phyloP scores from a whole-genome alignment of 1,140 invertebrate species.

The honey bee (Apis mellifera) region DNA sequence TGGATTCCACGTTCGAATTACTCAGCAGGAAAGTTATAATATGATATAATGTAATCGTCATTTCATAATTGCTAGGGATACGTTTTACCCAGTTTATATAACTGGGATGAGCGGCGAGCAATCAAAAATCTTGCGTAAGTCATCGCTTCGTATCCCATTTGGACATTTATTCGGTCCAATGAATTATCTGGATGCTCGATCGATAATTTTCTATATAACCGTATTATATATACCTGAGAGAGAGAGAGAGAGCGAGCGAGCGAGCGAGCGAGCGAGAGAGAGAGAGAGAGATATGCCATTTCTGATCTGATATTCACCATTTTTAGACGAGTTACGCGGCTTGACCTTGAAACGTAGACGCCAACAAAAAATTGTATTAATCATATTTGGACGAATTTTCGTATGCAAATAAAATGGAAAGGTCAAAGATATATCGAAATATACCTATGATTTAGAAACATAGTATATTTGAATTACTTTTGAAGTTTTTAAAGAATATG shows the following conservation, averaged over 20 bases:
- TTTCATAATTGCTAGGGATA: slow-evolving; percentile 52
- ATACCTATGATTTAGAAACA: not conserved
- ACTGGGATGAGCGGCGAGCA: slow-evolving; percentile 46
- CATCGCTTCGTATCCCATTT: not conserved
- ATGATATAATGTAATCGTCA: slow-evolving; percentile 37
- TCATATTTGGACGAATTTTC: not conserved
- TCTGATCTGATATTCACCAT: not conserved
- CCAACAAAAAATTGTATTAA: not conserved
- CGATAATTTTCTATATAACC: slow-evolving; percentile 10
- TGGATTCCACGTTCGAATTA: slow-evolving; percentile 10
- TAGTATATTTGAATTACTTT: not conserved
- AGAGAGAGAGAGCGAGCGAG: too few species aligned
- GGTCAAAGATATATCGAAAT: not conserved
- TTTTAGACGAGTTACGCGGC: not conserved
- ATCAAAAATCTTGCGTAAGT: slow-evolving; percentile 63
- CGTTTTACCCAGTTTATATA: slow-evolving; percentile 55
- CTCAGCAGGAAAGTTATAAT: slow-evolving; percentile 29
- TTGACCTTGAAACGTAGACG: not conserved
- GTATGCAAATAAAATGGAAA: not conserved
- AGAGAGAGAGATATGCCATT: not conserved
- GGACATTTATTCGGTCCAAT: slow-evolving; percentile 30
- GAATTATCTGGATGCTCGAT: slow-evolving; percentile 41
- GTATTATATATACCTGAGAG: slow-evolving; percentile 10
- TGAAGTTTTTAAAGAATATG: too few species aligned
- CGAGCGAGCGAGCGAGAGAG: too few species aligned